These are phyloP conservation scores for Megaceryle alcyon DNA, from an alignment of 2,797 vertebrate species.

Conservation along the genomic window DNA sequence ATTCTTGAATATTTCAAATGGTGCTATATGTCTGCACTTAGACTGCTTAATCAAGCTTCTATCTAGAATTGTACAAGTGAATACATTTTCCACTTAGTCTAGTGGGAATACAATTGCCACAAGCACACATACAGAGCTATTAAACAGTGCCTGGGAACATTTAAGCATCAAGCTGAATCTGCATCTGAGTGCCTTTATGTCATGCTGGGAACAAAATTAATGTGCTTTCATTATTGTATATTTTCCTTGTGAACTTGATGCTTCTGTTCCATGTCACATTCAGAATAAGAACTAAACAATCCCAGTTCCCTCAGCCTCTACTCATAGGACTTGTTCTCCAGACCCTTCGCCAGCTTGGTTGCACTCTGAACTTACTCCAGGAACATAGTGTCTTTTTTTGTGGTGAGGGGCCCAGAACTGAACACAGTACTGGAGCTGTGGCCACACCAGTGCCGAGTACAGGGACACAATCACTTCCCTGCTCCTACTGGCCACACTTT, in stretches of 20 bases:
- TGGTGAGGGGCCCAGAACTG: too few species aligned
- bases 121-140: neutral
- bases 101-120: neutral
- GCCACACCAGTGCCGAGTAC: too few species aligned
- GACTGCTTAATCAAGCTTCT: neutral
- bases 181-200: neutral
- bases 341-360: too few species aligned
- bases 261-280: neutral
- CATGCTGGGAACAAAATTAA: neutral
- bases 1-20: neutral
- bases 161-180: neutral
- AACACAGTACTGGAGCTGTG: too few species aligned
- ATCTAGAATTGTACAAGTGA: neutral
- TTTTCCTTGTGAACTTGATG: neutral
- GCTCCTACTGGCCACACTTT: too few species aligned
- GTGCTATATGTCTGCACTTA: neutral
- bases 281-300: neutral
- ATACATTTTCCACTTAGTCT: neutral
- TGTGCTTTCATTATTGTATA: neutral
- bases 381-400: too few species aligned
- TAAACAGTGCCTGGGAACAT: neutral
- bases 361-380: too few species aligned
- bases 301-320: too few species aligned
- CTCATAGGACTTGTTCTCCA: too few species aligned
- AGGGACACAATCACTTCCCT: too few species aligned